phyloP scores from a whole-genome alignment of 35 echinoderm and acorn worm species.

The Apostichopus japonicus region DNA sequence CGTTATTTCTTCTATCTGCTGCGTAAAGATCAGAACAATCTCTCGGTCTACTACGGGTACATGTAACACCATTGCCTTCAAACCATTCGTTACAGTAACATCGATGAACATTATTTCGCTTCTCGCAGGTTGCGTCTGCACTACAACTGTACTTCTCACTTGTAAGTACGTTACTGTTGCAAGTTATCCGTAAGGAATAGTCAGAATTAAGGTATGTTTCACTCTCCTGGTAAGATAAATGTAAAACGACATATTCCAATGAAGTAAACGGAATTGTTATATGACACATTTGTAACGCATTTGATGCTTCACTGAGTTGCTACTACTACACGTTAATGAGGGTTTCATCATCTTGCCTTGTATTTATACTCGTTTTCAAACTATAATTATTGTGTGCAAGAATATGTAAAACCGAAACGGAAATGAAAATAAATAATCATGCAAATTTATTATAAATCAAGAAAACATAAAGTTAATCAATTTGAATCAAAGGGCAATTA shows the following conservation, averaged over 20 bases:
- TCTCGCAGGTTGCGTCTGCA: not conserved
- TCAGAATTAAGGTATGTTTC: not conserved
- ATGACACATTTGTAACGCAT: not conserved
- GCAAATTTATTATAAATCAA: too few species aligned
- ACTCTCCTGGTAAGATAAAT: not conserved
- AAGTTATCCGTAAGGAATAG: not conserved
- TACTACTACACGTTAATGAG: not conserved
- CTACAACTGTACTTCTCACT: slow-evolving; percentile 15
- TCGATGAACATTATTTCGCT: not conserved
- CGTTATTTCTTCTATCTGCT: not conserved
- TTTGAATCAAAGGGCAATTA: too few species aligned
- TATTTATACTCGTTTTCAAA: not conserved
- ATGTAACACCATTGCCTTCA: not conserved
- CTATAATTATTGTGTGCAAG: not conserved
- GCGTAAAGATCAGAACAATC: not conserved
- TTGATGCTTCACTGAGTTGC: not conserved
- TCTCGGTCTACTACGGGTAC: not conserved
- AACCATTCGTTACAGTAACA: not conserved
- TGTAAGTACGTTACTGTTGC: not conserved
- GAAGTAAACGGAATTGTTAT: not conserved
- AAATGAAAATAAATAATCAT: too few species aligned
- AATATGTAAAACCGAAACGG: too few species aligned
- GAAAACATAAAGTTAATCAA: too few species aligned
- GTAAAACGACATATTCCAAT: not conserved
- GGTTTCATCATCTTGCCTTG: not conserved